A percentile compares a stretch with the other conserved stretches of the same genome.
Conservation (phyloP, 2,113 vertebrate genomes). For the Shinisaurus crocodilurus region DNA sequence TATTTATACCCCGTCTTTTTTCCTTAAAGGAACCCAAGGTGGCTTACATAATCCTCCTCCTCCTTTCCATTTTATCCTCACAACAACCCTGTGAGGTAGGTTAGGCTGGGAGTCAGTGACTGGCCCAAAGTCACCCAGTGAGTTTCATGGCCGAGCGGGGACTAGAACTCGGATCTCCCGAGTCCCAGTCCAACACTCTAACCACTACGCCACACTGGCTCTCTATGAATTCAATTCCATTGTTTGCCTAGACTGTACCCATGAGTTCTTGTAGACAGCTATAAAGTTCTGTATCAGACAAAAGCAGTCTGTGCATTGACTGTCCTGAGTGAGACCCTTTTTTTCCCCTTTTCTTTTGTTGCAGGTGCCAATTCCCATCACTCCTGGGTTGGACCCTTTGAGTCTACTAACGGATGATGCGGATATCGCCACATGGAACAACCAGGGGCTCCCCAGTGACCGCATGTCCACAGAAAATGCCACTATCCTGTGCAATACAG, state of each 20-base stretch:
- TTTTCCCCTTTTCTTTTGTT: accelerated
- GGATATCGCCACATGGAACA: slow-evolving; percentile 78
- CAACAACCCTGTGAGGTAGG: too few relatives aligned
- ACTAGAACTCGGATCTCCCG: too few relatives aligned
- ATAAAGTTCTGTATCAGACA: accelerated
- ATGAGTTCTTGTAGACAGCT: neutral
- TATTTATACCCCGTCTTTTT: too few relatives aligned
- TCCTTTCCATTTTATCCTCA: too few relatives aligned
- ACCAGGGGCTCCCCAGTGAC: slow-evolving; percentile 82
- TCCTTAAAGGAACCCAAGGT: too few relatives aligned
- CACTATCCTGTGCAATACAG: slow-evolving; percentile 78
- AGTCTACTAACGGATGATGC: slow-evolving; percentile 75
- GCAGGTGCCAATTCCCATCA: slow-evolving; percentile 81
- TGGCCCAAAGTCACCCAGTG: too few relatives aligned
- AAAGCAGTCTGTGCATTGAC: neutral
- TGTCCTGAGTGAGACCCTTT: neutral
- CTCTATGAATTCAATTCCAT: too few relatives aligned
- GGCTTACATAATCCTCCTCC: too few relatives aligned
- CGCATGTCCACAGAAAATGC: slow-evolving; percentile 79
- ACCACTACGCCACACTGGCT: too few relatives aligned
- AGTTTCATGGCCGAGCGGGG: too few relatives aligned
- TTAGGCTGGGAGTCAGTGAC: too few relatives aligned
- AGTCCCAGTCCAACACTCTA: too few relatives aligned
- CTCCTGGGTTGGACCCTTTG: slow-evolving; percentile 74
- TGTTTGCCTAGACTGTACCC: neutral